Evolutionary conservation across 1,140 invertebrate genomes (phyloP).

Genomic region (Zaprionus africanus): DNA sequence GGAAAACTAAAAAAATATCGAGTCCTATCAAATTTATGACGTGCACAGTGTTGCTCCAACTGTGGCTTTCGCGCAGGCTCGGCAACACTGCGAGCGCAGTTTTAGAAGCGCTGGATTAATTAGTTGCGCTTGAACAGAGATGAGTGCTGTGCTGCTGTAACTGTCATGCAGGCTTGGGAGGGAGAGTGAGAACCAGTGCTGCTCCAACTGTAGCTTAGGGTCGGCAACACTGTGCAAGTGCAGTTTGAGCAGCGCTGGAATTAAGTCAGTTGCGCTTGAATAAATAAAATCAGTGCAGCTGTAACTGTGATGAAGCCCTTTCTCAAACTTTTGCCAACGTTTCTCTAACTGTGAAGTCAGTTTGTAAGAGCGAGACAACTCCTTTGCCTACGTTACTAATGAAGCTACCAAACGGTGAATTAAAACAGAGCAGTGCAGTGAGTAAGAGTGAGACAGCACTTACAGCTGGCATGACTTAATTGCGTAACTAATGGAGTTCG

Average conservation of each 20-base stretch:
- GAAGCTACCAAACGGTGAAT: no score
- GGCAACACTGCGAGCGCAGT: not conserved
- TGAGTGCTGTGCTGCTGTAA: not conserved
- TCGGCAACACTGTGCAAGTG: not conserved
- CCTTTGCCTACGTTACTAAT: no score
- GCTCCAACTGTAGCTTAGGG: not conserved
- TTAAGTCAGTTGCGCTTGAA: not conserved
- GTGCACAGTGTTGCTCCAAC: not conserved
- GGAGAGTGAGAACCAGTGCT: not conserved
- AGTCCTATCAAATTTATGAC: not conserved
- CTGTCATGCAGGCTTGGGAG: not conserved
- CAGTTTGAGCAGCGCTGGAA: not conserved
- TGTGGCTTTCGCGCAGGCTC: not conserved
- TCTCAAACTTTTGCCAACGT: no score
- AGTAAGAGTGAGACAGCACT: no score
- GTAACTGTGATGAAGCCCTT: no score
- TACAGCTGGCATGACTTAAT: no score
- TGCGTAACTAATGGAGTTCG: no score
- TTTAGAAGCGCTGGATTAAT: not conserved
- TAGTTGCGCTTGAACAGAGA: not conserved
- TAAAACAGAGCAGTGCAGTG: no score
- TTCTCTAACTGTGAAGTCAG: no score
- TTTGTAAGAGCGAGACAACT: no score
- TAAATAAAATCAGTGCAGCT: no score
- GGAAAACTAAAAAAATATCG: not conserved